Evolutionary conservation across 2,113 vertebrate genomes (phyloP), one percentile per base, ranked within the genome.

Genomic region (Telmatochromis sp.): DNA sequence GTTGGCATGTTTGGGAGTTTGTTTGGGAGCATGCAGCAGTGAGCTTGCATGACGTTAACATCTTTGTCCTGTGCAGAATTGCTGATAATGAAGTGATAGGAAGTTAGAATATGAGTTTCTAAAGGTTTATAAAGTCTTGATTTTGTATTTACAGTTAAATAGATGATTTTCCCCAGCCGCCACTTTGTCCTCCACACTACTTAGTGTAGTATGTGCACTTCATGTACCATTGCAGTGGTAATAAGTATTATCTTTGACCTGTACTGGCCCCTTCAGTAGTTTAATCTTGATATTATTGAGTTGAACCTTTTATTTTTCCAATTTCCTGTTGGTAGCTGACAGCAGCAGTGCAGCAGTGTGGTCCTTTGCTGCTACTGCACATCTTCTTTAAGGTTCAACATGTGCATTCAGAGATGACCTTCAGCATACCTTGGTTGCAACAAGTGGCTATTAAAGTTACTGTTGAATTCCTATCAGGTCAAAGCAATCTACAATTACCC

Each of bases 1-100:
- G 70, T 85, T 87, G 86, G 89, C 89, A 87, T 89, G 81, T 89
- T 63, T 78, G 55, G n/a, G 10, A 70, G 73, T 33, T 85, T 65
- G 83, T 65, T 37, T 37, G 33, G 10, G 9, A 42, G 37, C 23
- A 11, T 53, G 23, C 3, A 45, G 45, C 78, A 60, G 47, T 4
- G 31, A 13, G 23, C 58, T 33, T 57, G 13, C 23, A 6, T 60
- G 63, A 82, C 40, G 35, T 10, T 35, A 12, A 23, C 42, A 17
- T 70, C n/a, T 79, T 47, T 75, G 23, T 23, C 12, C n/a, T 23
- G 28, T 1, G 35, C 2, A 1, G 3, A 86, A 47, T 35, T 37
- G 31, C 13, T 47, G 75, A 9, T 12, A 17, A n/a, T 37, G 8
- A 47, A 28, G 23, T 12, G 42, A 19, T 49, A 28, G 15, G 17